Percentiles rank a stretch among this genome's conserved stretches.
Conservation (phyloP, 2,888 invertebrate genomes). For the Rotaria socialis region DNA sequence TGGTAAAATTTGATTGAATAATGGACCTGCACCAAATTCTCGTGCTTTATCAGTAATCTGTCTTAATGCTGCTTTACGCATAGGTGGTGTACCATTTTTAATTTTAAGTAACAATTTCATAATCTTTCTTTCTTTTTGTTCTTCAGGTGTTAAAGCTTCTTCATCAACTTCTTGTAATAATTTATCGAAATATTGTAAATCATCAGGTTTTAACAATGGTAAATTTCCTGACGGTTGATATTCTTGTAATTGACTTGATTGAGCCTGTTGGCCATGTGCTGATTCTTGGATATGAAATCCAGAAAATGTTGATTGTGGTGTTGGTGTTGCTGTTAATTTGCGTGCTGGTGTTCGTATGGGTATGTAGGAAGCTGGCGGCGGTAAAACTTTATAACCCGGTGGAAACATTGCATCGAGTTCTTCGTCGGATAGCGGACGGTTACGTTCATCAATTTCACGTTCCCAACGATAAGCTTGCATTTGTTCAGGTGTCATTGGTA, state of each 20-base stretch:
- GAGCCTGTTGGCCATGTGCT: conserved; percentile 66
- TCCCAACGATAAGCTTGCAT: conserved; percentile 96
- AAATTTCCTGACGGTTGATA: conserved; percentile 93
- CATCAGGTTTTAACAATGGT: conserved; percentile 98
- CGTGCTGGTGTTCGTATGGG: conserved; percentile 94
- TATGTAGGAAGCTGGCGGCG: conserved; percentile 88
- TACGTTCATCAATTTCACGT: conserved; percentile 94
- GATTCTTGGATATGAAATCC: conserved; percentile 59
- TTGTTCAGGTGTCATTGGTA: conserved; percentile 98
- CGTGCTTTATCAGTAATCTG: conserved; percentile 98
- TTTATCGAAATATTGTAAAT: conserved; percentile 99
- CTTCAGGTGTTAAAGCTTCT: conserved; percentile 85
- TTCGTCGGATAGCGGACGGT: conserved; percentile 89
- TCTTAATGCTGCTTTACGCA: conserved; percentile 89
- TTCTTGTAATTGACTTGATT: conserved; percentile 63
- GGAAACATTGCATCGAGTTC: conserved; percentile 96
- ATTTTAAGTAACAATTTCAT: conserved; percentile 97
- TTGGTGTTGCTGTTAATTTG: conserved; percentile 94
- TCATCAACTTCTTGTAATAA: conserved; percentile 92
- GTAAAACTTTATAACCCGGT: conserved; percentile 87
- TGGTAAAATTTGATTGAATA: conserved; percentile 97
- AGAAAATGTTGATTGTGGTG: conserved; percentile 65
- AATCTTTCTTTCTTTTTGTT: conserved; percentile 94
- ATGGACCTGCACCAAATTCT: conserved; percentile 93
- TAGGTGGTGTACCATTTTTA: conserved; percentile 98